Base-by-base conservation (phyloP, 2,797 vertebrate genomes). In the Alectoris magna region DNA sequence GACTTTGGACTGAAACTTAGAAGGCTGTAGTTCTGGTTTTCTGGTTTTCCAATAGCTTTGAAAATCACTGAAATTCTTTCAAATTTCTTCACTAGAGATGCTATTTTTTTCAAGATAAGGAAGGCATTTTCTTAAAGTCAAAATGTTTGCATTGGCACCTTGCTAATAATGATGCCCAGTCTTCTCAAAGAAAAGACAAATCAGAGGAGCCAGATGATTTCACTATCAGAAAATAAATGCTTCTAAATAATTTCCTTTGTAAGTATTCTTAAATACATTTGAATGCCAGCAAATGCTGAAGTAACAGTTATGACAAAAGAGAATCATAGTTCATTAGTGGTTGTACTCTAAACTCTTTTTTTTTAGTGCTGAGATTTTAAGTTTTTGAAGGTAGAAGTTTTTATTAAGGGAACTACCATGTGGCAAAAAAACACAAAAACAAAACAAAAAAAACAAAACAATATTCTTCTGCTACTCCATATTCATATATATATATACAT, bases 401-500 rank as follows among this genome's bases (percentile, higher is more conserved):
- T 19, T 34, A 0, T 8, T 38, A 13, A 17, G 18, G 5, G 10
- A 38, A 18, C 18, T 51, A 71, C 10, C 16, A 84, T 36, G 11
- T 24, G 7, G 17, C 0, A 0, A 63, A 11, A 11, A 74, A 69
- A 70, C 67, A 11, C 21, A 44, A 9, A 44, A 43, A 43, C 14
- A 43, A 19, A 18, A 43, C 21, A 21, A 5, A 46, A 46, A 46
- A 58, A 10, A 11, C 70, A 68, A 73, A 73, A 10, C 6, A 1
- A 0, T 43, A 18, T 18, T 39, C 51, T 68, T 9, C 4, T 2
- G 11, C 48, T 14, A 9, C 10, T n/a, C 19, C n/a, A 39, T 27
- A 27, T 13, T 23, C 10, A 34, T 34, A 34, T 34, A 34, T 34
- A 34, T 34, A 34, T 34, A 34, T 34, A 34, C 34, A 34, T 34